A percentile compares a stretch with the other conserved stretches of the same genome.
Conservation (phyloP, 2,888 invertebrate species). For the Thelaira solivaga region DNA sequence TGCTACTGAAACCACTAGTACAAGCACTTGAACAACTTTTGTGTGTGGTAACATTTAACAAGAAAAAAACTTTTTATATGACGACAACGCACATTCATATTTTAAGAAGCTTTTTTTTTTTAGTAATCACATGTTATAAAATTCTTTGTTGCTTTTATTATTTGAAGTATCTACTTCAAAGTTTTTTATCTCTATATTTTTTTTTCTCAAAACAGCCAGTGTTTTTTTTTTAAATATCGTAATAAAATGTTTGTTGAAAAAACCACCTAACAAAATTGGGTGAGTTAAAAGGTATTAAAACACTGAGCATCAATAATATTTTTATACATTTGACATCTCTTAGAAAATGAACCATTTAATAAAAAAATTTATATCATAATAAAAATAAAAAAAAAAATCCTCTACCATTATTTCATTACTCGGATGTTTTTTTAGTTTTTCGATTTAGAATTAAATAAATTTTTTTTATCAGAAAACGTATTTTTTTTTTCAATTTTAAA, state of each 20-base stretch:
- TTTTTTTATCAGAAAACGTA: too few species aligned
- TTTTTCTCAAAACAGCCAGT: not conserved
- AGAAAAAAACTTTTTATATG: constrained; percentile 21
- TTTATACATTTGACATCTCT: too few species aligned
- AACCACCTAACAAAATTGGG: not conserved
- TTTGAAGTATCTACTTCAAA: constrained; percentile 29
- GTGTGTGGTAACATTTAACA: not conserved
- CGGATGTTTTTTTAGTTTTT: too few species aligned
- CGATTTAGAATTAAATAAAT: too few species aligned
- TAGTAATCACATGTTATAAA: constrained; percentile 15
- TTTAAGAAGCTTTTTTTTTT: constrained; percentile 4
- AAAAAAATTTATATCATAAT: too few species aligned
- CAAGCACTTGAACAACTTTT: constrained; percentile 37
- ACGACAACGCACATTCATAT: constrained; percentile 2
- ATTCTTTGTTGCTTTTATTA: not conserved
- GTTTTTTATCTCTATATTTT: too few species aligned
- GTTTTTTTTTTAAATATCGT: not conserved
- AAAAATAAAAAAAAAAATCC: too few species aligned
- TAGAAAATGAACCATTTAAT: too few species aligned
- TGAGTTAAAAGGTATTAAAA: not conserved
- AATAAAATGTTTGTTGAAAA: not conserved
- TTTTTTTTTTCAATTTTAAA: too few species aligned
- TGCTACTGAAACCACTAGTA: constrained; percentile 33
- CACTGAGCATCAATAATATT: not conserved
- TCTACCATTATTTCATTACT: too few species aligned